Base-by-base conservation (phyloP, 2,888 invertebrate species). In the Drosophila ezoana region DNA sequence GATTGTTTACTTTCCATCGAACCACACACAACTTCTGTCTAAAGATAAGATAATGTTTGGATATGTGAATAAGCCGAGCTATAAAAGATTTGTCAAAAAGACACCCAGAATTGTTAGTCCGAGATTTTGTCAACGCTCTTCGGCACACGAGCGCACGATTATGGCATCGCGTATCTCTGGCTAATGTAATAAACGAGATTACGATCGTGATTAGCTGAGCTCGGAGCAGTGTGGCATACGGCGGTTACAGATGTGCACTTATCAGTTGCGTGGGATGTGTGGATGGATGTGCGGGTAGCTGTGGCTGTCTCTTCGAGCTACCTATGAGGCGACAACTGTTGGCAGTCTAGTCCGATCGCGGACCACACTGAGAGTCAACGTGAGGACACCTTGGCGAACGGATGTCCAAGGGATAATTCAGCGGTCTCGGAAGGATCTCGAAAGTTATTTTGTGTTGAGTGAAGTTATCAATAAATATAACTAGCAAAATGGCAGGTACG, bases 191-290 rank as follows among this genome's bases (percentile, higher is more conserved):
- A 73, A 76, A 66, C 69, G 53, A 76, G 71, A 75, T 76, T 66
- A 54, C 73, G 48, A 63, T 66, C 71, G 9, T 33, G 66, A 75
- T 70, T 70, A 67, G 10, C 52, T 43, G 60, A 54, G 33, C 63
- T 14, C 40, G 33, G 67, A 77, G 77, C 75, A n/a, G n/a, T 72
- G 67, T 61, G 70, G 71, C 81, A 78, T 72, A 65, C 56, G 61
- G 68, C 65, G 9, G 33, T 49, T 49, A n/a, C n/a, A 62, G 74
- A 78, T 80, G 72, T 52, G 60, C 69, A 78, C 66, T 86, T 86
- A 87, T 83, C 87, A 83, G 84, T 85, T 72, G 65, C 49, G 62
- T 75, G 68, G 56, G 44, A 70, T 66, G 66, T 63, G 67, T 45
- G 65, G 59, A 45, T 71, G 41, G 61, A 52, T 57, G 74, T 71